Evolutionary conservation across 2,113 vertebrate species (phyloP), one percentile per base, ranked within the genome.

Genomic region (Stegastes partitus): DNA sequence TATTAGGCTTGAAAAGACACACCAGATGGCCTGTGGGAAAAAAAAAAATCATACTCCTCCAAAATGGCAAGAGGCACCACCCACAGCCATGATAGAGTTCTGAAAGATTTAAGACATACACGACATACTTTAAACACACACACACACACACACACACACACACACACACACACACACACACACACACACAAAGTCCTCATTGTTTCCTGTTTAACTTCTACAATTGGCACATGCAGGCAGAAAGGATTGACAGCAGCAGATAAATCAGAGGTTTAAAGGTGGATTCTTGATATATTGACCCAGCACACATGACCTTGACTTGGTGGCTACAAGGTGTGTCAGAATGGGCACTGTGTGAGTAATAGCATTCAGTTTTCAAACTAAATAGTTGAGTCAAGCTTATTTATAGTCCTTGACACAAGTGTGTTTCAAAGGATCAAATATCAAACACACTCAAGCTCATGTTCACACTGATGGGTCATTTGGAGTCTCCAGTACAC

Each of bases 11-110:
- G 73, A 90, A 84, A 89, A 84, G 76, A 90, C 1, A 34, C 74
- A 82, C 62, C 89, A 93, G 91, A 93, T 93, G 91, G 93, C 82
- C 84, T 72, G 57, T 86, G 84, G 81, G 70, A 0, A 5, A 34
- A 61, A 53, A 44, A 77, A 62, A 67, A 84, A 79, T 85, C 67
- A 64, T 61, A 49, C 77, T 85, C 56, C 59, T 81, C 79, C 83
- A 81, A 85, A 85, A 81, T 54, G 25, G n/a, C 65, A 79, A 53
- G 68, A 55, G 83, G 54, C 73, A 57, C 77, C 62, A 74, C 82
- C 82, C 85, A 72, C 70, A 84, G 88, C 62, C 53, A 82, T 75
- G 51, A 72, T 37, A 14, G 22, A 51, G 57, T 37, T 67, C 54
- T 86, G 77, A 87, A 86, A 85, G 63, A 88, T 87, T 87, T 47